phyloP scores from a whole-genome alignment of 2,797 vertebrate species.

The Babyrousa celebensis region DNA sequence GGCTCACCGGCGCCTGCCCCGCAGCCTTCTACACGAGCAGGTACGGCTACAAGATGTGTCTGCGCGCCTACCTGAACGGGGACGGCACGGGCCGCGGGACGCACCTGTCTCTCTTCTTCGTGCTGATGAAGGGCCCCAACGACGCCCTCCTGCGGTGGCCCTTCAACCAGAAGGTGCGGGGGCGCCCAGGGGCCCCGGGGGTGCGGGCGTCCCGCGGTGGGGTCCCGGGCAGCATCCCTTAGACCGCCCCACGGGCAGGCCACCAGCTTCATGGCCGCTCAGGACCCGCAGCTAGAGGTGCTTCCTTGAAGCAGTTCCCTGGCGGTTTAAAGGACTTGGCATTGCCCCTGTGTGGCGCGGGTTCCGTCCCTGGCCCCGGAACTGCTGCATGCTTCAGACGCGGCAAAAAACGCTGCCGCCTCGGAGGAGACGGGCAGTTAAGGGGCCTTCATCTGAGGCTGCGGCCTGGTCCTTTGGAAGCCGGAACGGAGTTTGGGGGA shows the following conservation, averaged over 20 bases:
- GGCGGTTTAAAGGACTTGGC: too few species aligned
- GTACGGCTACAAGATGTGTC: constrained; percentile 99
- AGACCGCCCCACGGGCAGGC: neutral
- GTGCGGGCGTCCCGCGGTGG: too few species aligned
- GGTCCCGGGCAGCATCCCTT: too few species aligned
- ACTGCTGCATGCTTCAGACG: too few species aligned
- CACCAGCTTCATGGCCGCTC: accelerated
- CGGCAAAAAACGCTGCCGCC: neutral
- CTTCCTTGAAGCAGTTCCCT: neutral
- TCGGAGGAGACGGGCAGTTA: neutral
- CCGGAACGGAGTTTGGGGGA: neutral
- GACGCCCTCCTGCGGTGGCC: constrained; percentile 98
- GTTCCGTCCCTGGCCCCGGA: too few species aligned
- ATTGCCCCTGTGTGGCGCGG: too few species aligned
- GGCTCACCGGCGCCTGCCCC: too few species aligned
- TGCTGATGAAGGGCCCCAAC: constrained; percentile 97
- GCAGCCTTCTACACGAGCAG: constrained; percentile 98
- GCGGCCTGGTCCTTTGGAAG: neutral
- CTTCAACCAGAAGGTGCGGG: constrained; percentile 97
- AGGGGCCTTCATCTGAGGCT: neutral
- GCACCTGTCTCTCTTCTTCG: constrained; percentile 98
- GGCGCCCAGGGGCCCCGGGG: neutral
- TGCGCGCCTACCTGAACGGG: constrained; percentile 97
- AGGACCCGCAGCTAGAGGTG: neutral
- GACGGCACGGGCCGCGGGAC: constrained; percentile 97